Evolutionary conservation across 2,113 vertebrate species (phyloP).

Genomic region (Sceloporus undulatus): DNA sequence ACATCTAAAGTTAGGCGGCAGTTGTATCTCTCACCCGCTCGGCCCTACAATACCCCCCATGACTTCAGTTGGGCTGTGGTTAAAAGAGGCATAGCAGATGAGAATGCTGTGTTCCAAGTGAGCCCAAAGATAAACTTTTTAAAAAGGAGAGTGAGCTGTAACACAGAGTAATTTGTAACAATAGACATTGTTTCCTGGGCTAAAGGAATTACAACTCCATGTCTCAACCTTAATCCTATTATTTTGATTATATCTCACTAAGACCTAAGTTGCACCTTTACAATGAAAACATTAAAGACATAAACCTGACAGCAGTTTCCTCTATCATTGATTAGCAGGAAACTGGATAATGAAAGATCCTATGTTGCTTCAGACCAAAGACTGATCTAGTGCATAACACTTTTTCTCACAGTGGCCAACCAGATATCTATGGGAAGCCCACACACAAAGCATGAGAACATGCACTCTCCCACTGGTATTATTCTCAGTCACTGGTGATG

Average conservation of each 20-base stretch:
- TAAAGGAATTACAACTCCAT: slow-evolving; percentile 25
- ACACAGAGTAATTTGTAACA: slow-evolving; percentile 37
- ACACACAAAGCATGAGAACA: neutral
- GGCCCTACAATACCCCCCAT: neutral
- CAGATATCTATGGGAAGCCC: neutral
- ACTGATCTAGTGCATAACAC: neutral
- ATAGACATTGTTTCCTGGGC: slow-evolving; percentile 31
- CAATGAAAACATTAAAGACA: slow-evolving; percentile 2
- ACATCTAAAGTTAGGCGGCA: neutral
- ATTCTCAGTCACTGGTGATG: neutral
- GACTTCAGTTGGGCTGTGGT: neutral
- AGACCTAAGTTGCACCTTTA: slow-evolving; percentile 44
- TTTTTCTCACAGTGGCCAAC: neutral
- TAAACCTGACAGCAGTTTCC: neutral
- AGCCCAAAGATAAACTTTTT: neutral
- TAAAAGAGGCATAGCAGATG: neutral
- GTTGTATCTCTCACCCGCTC: neutral
- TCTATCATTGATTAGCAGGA: neutral
- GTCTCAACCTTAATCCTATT: slow-evolving; percentile 21
- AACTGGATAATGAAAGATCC: neutral
- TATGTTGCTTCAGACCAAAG: neutral
- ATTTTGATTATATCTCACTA: neutral
- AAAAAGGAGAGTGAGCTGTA: neutral
- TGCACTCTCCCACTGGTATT: neutral
- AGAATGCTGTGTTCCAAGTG: neutral